Percentiles rank a stretch among this genome's conserved stretches.
Evolutionary conservation across 2,888 invertebrate genomes (phyloP).

Genomic region (Hyles lineata): DNA sequence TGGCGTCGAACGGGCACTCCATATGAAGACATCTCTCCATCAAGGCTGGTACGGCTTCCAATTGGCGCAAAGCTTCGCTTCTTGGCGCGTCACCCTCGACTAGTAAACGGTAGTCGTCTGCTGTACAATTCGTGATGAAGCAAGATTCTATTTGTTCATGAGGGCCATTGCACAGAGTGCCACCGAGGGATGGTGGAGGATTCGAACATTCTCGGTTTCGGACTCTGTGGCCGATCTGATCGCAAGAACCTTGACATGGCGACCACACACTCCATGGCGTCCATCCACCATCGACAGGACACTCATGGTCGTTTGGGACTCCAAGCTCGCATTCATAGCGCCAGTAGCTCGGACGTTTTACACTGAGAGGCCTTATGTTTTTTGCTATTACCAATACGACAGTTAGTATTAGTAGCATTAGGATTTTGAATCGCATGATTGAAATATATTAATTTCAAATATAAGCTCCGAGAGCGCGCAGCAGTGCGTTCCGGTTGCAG

Average conservation of each 20-base stretch:
- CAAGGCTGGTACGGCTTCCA: slow-evolving; percentile 72
- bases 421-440: background rate
- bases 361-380: slow-evolving; percentile 60
- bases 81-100: slow-evolving; percentile 65
- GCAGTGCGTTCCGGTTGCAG: background rate
- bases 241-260: slow-evolving; percentile 75
- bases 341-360: slow-evolving; percentile 67
- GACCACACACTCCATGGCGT: slow-evolving; percentile 78
- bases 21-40: slow-evolving; percentile 74
- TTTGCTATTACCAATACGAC: slow-evolving; percentile 35
- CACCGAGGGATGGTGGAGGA: slow-evolving; percentile 73
- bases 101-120: slow-evolving; percentile 67
- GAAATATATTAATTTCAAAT: background rate
- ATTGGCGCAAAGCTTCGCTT: slow-evolving; percentile 63
- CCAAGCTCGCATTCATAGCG: slow-evolving; percentile 75
- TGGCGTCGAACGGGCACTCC: slow-evolving; percentile 75
- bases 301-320: slow-evolving; percentile 65
- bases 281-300: slow-evolving; percentile 82
- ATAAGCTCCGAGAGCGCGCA: background rate
- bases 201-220: slow-evolving; percentile 73
- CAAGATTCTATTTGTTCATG: slow-evolving; percentile 72
- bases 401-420: background rate
- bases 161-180: slow-evolving; percentile 70
- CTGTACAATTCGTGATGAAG: slow-evolving; percentile 71
- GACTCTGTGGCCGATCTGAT: slow-evolving; percentile 69